Evolutionary conservation across 1,140 invertebrate genomes (phyloP).

Genomic region (Zophobas atratus): DNA sequence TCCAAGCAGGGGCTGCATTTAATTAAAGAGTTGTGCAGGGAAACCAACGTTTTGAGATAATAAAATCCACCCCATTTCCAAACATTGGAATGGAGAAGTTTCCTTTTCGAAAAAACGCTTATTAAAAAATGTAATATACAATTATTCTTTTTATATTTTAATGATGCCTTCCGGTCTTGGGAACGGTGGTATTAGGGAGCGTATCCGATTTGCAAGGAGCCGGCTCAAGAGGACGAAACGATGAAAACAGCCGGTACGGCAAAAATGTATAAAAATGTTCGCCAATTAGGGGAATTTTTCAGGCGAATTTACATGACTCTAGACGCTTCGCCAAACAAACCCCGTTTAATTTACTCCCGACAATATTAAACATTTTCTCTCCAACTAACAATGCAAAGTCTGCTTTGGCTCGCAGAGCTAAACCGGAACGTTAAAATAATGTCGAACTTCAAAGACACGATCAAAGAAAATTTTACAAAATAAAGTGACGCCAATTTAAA

Average conservation of each 20-base stretch:
- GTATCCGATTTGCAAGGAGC: background rate
- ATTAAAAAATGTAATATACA: constrained; percentile 31
- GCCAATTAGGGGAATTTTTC: constrained; percentile 34
- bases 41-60: constrained; percentile 17
- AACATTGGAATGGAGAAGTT: constrained; percentile 19
- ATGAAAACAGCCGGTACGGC: constrained; percentile 3
- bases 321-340: constrained; percentile 11
- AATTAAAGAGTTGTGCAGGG: constrained; percentile 24
- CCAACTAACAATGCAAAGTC: background rate
- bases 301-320: constrained; percentile 17
- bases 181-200: background rate
- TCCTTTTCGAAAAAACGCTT: constrained; percentile 33
- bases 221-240: constrained; percentile 3
- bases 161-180: constrained; percentile 33
- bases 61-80: constrained; percentile 23
- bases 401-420: background rate
- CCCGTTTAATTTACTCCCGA: constrained; percentile 6
- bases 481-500: too few species aligned
- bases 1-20: constrained; percentile 24
- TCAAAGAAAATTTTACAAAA: too few species aligned
- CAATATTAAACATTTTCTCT: constrained; percentile 13
- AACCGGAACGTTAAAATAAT: background rate
- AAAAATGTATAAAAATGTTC: constrained; percentile 31
- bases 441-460: too few species aligned
- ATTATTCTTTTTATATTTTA: constrained; percentile 40